phyloP scores from a whole-genome alignment of 2,888 invertebrate species.

The Hesperia comma region DNA sequence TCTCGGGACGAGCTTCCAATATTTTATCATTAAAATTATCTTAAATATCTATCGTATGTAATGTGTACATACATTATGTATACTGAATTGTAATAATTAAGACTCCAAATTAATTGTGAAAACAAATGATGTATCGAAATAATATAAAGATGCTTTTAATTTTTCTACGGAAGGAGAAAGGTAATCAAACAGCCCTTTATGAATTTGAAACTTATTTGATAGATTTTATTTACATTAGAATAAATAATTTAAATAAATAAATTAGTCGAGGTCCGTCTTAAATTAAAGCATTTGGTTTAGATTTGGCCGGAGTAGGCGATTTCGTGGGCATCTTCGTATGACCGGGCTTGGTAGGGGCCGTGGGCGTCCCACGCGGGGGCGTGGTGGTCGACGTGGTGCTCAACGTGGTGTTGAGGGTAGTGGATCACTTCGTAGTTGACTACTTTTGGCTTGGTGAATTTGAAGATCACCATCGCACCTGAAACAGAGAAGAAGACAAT shows the following conservation, averaged over 20 bases:
- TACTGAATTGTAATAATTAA: no score
- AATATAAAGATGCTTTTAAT: neutral
- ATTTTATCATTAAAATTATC: no score
- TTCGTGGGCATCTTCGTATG: constrained; percentile 82
- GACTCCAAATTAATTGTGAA: no score
- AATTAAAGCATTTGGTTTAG: constrained; percentile 62
- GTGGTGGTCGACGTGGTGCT: constrained; percentile 86
- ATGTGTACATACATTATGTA: no score
- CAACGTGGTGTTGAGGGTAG: constrained; percentile 89
- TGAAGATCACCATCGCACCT: constrained; percentile 92
- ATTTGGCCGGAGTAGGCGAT: constrained; percentile 85
- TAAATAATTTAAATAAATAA: constrained; percentile 79
- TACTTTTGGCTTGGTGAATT: constrained; percentile 93
- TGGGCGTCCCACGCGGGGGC: constrained; percentile 82
- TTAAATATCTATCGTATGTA: no score
- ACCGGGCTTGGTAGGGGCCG: constrained; percentile 85
- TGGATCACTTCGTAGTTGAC: constrained; percentile 95
- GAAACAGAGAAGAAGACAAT: constrained; percentile 32
- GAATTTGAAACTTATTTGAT: constrained; percentile 72
- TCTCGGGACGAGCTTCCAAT: no score
- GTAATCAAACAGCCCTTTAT: constrained; percentile 50
- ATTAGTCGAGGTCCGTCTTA: constrained; percentile 75
- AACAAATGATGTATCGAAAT: no score
- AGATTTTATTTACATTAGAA: constrained; percentile 77
- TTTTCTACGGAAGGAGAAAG: neutral